These are phyloP conservation scores for Cyprinella venusta DNA, from an alignment of 2,797 vertebrate genomes.

Conservation along the genomic window DNA sequence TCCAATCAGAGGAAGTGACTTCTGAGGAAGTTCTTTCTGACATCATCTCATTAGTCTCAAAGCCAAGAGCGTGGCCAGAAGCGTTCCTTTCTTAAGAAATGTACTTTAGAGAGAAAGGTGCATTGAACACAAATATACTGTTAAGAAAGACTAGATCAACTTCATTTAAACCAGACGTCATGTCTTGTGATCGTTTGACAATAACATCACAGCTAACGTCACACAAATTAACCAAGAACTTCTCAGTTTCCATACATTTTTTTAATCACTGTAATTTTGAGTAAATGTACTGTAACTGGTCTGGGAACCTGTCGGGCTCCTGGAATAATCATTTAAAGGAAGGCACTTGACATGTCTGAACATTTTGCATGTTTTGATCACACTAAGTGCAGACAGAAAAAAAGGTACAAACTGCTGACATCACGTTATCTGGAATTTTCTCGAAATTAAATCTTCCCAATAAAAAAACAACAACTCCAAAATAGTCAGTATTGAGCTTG, in stretches of 20 bases:
- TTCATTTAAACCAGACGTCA: background rate
- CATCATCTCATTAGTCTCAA: background rate
- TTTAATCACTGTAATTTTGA: constrained; percentile 32
- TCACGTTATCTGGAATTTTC: background rate
- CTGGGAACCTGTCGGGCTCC: background rate
- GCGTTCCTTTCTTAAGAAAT: background rate
- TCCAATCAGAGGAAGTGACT: background rate
- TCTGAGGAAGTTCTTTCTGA: background rate
- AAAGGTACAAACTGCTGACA: background rate
- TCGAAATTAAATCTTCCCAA: background rate
- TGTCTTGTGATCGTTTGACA: background rate
- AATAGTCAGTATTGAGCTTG: background rate
- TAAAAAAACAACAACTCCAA: background rate
- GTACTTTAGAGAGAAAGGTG: background rate
- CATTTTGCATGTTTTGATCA: background rate
- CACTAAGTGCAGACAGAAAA: background rate
- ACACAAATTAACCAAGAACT: background rate
- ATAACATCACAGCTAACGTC: background rate
- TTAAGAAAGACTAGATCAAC: background rate
- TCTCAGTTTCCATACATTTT: background rate
- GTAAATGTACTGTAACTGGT: background rate
- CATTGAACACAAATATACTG: background rate
- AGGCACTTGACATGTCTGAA: constrained; percentile 39
- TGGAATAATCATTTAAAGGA: background rate
- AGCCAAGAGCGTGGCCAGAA: background rate